phyloP scores from a whole-genome alignment of 2,888 invertebrate genomes.

The Altica lythri region DNA sequence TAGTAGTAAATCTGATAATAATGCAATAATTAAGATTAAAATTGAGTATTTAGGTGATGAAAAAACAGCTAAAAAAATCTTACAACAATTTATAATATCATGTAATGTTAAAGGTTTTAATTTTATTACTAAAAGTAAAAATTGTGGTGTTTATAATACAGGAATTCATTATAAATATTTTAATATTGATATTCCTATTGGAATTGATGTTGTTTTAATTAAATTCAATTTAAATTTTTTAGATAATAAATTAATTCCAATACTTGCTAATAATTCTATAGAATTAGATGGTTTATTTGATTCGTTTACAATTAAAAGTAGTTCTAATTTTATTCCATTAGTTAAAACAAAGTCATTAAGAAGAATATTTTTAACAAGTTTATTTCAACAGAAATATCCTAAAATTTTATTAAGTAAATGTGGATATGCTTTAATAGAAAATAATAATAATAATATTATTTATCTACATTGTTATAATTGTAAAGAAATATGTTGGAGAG shows the following conservation, averaged over 20 bases:
- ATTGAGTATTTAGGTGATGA: conserved; percentile 7
- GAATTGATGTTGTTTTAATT: neutral
- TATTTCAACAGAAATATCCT: conserved; percentile 8
- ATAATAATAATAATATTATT: neutral
- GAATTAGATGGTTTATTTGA: neutral
- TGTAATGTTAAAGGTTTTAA: conserved; percentile 3
- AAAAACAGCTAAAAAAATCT: conserved; percentile 8
- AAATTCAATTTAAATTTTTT: neutral
- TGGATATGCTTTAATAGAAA: conserved; percentile 8
- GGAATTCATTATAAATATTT: conserved; percentile 12
- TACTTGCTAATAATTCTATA: neutral
- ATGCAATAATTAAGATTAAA: conserved; percentile 3
- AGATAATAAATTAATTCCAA: neutral
- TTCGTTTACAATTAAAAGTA: neutral
- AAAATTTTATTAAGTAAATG: conserved; percentile 1
- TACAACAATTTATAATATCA: conserved; percentile 15
- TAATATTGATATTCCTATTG: conserved; percentile 6
- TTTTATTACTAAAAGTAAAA: conserved; percentile 1
- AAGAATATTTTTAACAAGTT: conserved; percentile 9
- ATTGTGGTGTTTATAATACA: conserved; percentile 10
- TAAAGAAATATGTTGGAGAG: conserved; percentile 18
- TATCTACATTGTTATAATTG: conserved; percentile 21
- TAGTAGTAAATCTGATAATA: no score
- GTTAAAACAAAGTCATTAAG: neutral
- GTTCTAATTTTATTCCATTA: neutral